Conservation (phyloP, 23 tunicate genomes). For the Ciona savignyi region DNA sequence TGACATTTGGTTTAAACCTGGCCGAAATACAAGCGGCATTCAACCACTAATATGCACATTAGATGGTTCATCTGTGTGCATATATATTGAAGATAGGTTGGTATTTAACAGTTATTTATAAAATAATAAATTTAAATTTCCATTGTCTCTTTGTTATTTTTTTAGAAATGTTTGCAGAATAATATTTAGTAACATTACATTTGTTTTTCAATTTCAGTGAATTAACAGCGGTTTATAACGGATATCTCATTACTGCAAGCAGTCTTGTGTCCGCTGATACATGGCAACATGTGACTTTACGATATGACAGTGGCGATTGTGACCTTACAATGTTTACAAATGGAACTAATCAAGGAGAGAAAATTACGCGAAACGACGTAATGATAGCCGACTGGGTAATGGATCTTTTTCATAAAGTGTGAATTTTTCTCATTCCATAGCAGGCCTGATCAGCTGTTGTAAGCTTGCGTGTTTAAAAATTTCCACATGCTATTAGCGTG, state of each 20-base stretch:
- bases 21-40: slow-evolving; percentile 2
- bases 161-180: no score
- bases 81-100: slow-evolving; percentile 14
- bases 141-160: no score
- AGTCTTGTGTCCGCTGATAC: neutral
- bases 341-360: slow-evolving; percentile 10
- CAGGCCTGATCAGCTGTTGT: no score
- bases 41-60: slow-evolving; percentile 8
- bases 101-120: no score
- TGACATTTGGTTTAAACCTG: slow-evolving; percentile 9
- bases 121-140: no score
- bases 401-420: no score
- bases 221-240: neutral
- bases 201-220: neutral
- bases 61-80: slow-evolving; percentile 6
- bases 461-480: no score
- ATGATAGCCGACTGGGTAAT: slow-evolving; percentile 8
- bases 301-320: slow-evolving; percentile 18
- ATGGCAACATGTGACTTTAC: slow-evolving; percentile 20
- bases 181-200: no score
- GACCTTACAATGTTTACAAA: slow-evolving; percentile 18
- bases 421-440: no score
- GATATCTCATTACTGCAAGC: neutral
- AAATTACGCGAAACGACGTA: slow-evolving; percentile 1
- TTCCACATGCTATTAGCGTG: no score